phyloP scores from a whole-genome alignment of 2,888 invertebrate genomes.

The Scaptomyza cyrtandrae region DNA sequence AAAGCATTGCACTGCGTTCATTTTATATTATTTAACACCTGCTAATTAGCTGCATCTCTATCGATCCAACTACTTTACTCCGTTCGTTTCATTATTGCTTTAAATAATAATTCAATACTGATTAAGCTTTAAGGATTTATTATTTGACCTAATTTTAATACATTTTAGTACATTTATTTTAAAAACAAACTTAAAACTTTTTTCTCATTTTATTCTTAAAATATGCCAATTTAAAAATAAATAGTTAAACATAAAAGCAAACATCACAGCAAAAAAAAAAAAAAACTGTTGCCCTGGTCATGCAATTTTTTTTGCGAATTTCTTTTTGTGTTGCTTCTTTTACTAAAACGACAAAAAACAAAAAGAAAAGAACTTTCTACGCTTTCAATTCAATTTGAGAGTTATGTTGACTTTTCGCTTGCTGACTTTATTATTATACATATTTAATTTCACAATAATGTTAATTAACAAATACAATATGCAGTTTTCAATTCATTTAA shows the following conservation, averaged over 20 bases:
- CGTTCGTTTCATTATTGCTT: background rate
- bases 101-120: background rate
- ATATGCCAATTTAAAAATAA: background rate
- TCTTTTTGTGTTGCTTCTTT: constrained; percentile 7
- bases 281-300: constrained; percentile 3
- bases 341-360: constrained; percentile 4
- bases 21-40: constrained; percentile 30
- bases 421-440: background rate
- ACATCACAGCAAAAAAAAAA: background rate
- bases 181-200: background rate
- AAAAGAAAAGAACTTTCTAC: background rate
- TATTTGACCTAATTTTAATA: background rate
- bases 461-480: constrained; percentile 28
- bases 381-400: constrained; percentile 4
- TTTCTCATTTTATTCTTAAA: background rate
- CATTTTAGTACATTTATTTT: background rate
- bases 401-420: constrained; percentile 1
- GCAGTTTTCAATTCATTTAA: constrained; percentile 27
- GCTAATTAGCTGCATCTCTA: constrained; percentile 33
- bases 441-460: constrained; percentile 18
- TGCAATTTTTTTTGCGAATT: background rate
- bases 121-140: too few relatives aligned
- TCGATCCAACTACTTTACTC: constrained; percentile 5
- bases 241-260: background rate
- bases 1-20: background rate